Base-by-base conservation (phyloP, 2,888 invertebrate species). In the Rhabditophanes sp. region DNA sequence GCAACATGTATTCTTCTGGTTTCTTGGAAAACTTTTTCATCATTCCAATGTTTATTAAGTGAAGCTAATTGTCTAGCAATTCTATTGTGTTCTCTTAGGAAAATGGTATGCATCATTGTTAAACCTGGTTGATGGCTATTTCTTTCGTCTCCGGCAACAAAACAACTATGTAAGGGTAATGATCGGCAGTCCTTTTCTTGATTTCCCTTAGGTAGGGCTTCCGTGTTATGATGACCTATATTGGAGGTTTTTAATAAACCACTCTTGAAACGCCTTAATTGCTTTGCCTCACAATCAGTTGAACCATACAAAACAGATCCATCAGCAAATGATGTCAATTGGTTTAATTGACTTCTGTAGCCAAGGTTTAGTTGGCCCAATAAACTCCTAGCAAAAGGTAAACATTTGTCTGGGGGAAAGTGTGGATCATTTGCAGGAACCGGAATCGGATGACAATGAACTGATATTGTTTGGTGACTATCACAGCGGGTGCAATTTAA, bases 321-420 rank as follows among this genome's bases (percentile, higher is more conserved):
- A 39, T 64, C 64, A 37, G 88, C 71, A 68, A 77, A 88, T 0
- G 82, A 82, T 0, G 87, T 82, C 65, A 88, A 82, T 65, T 87
- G 85, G 67, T 87, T 85, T 17, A 84, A 77, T 70, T 85, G 36
- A 15, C 45, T 47, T 40, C 56, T 44, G 39, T 55, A 56, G 12
- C 55, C 63, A 28, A 88, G 70, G 35, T 78, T 76, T 54, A 82
- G 78, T 61, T 88, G 88, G 15, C 88, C 88, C 0, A 87, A 83
- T 46, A 88, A 69, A 29, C 85, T 85, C 60, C 88, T 76, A 77
- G 87, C 87, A 66, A 85, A 87, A 0, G 87, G 84, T 68, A 88
- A 80, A 67, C 88, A 88, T 48, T 85, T 82, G 19, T 79, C 44
- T 42, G 81, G 79, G n/a, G 71, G 72, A 65, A 82, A 87, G 67